These are phyloP conservation scores for Corapipo altera DNA, from an alignment of 2,113 vertebrate species.

Conservation along the genomic window DNA sequence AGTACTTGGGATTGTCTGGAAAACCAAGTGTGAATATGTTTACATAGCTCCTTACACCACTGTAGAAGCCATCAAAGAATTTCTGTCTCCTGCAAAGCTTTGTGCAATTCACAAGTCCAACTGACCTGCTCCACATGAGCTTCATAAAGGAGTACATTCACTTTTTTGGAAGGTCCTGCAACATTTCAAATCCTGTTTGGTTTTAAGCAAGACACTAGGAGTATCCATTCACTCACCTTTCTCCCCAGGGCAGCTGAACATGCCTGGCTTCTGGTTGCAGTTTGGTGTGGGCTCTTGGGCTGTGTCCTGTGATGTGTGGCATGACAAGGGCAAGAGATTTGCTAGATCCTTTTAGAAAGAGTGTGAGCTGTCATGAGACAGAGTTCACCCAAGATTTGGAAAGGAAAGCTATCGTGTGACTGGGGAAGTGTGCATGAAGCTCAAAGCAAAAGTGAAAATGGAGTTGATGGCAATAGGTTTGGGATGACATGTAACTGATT, in stretches of 20 bases:
- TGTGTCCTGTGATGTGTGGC: neutral
- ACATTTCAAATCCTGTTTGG: neutral
- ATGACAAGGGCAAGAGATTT: neutral
- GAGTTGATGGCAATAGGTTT: neutral
- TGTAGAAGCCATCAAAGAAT: neutral
- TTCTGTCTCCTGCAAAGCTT: neutral
- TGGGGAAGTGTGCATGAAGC: neutral
- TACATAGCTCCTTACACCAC: neutral
- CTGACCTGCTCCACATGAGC: neutral
- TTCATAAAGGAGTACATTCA: neutral
- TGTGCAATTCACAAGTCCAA: neutral
- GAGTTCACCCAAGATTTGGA: neutral
- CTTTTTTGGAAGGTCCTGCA: neutral
- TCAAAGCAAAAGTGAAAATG: neutral
- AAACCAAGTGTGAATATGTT: neutral
- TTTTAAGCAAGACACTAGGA: neutral
- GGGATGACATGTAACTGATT: neutral
- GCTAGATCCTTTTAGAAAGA: neutral
- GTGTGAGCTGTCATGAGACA: neutral
- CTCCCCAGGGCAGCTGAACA: neutral
- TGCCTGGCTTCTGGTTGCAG: neutral
- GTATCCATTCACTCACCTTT: neutral
- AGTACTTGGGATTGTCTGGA: neutral
- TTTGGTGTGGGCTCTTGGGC: neutral
- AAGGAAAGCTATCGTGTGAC: neutral